Percentiles rank a stretch among this genome's conserved stretches.
Conservation (phyloP, 2,113 vertebrate species). For the Chionodraco myersi region DNA sequence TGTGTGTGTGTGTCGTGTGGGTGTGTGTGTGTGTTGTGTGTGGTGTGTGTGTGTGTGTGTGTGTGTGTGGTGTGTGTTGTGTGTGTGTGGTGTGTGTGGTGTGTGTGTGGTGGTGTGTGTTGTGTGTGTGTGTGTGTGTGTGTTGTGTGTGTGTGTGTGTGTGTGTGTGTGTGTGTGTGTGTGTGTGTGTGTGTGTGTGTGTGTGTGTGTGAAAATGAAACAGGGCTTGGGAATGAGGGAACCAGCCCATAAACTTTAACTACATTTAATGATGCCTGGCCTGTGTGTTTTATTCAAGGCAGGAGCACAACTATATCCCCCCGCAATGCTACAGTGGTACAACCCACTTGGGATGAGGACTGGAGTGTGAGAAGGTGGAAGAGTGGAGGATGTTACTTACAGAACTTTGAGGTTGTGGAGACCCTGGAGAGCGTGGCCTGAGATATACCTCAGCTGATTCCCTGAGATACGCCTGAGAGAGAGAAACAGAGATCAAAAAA, state of each 20-base stretch:
- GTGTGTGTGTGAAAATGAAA: slow-evolving; percentile 44
- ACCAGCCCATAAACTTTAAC: slow-evolving; percentile 78
- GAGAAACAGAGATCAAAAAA: slow-evolving; percentile 46
- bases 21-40: not conserved
- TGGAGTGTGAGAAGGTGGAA: slow-evolving; percentile 27
- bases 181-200: not conserved
- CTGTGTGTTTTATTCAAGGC: slow-evolving; percentile 71
- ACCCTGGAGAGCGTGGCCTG: slow-evolving; percentile 88
- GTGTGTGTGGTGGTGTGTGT: slow-evolving; percentile 10
- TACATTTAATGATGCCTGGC: slow-evolving; percentile 73
- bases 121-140: slow-evolving; percentile 32
- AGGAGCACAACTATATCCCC: slow-evolving; percentile 40
- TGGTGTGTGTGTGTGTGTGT: not conserved
- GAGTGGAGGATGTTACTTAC: slow-evolving; percentile 84
- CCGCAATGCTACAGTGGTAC: slow-evolving; percentile 42
- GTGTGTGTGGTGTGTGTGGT: slow-evolving; percentile 10
- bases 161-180: too few species aligned
- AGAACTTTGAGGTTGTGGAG: slow-evolving; percentile 94
- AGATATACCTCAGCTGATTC: slow-evolving; percentile 93
- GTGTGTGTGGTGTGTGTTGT: slow-evolving; percentile 23
- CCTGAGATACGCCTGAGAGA: slow-evolving; percentile 91
- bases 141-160: slow-evolving; percentile 3
- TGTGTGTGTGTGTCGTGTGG: slow-evolving; percentile 20
- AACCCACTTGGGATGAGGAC: slow-evolving; percentile 45
- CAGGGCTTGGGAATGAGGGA: slow-evolving; percentile 50